A percentile compares a stretch with the other conserved stretches of the same genome.
These are phyloP conservation scores for Hybognathus amarus DNA, from an alignment of 2,797 vertebrate species.

Conservation along the genomic window DNA sequence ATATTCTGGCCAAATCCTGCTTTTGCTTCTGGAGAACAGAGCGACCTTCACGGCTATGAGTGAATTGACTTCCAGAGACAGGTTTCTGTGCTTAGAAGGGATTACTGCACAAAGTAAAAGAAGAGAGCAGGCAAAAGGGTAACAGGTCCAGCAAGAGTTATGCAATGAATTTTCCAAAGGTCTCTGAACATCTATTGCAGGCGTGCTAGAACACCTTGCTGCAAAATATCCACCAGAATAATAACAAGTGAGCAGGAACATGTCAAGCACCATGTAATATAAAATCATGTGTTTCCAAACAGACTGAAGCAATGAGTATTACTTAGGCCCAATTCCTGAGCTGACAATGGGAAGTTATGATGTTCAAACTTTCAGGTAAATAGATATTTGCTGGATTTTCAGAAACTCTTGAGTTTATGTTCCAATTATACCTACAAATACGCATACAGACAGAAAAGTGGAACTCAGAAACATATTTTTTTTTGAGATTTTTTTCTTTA, in stretches of 20 bases:
- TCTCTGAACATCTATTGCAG: conserved; percentile 2
- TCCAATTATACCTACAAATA: conserved; percentile 5
- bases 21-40: conserved; percentile 37
- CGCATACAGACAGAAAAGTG: not conserved
- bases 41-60: conserved; percentile 32
- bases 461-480: not conserved
- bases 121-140: conserved; percentile 27
- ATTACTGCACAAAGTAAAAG: conserved; percentile 33
- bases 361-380: not conserved
- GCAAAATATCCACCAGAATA: conserved; percentile 34
- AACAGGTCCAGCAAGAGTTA: conserved; percentile 13
- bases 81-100: conserved; percentile 25
- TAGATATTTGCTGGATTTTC: conserved; percentile 15
- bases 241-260: conserved; percentile 44
- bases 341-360: not conserved
- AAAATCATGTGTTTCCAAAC: conserved; percentile 31
- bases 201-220: conserved; percentile 27
- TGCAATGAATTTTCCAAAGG: conserved; percentile 24
- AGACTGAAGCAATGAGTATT: not conserved
- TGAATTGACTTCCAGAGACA: conserved; percentile 28
- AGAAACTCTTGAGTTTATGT: conserved; percentile 10
- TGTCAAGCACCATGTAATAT: conserved; percentile 17
- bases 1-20: conserved; percentile 36
- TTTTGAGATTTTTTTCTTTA: too few relatives aligned
- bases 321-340: conserved; percentile 18